Percentiles rank a stretch among this genome's conserved stretches.
Evolutionary conservation across 2,888 invertebrate species (phyloP).

Genomic region (Corythucha ciliata): DNA sequence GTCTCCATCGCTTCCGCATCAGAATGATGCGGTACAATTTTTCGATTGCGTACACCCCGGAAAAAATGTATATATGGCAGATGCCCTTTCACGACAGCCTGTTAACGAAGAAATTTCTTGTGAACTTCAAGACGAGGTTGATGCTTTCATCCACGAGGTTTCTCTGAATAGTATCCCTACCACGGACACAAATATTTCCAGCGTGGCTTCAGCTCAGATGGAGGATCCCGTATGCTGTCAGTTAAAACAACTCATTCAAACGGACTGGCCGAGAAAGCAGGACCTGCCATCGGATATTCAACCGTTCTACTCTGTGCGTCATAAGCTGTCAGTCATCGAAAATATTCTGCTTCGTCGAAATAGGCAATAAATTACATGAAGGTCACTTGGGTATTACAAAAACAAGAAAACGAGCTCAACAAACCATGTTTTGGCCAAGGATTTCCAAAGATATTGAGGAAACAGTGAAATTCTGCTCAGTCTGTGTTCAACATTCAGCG

Average conservation of each 20-base stretch:
- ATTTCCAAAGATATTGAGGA: conserved; percentile 13
- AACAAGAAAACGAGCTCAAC: conserved; percentile 2
- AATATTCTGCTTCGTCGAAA: not conserved
- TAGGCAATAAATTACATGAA: conserved; percentile 4
- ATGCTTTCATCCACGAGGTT: conserved; percentile 5
- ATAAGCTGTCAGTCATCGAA: conserved; percentile 4
- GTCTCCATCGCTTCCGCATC: conserved; percentile 10
- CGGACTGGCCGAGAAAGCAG: conserved; percentile 5
- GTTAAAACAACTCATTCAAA: not conserved
- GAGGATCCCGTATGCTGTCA: not conserved
- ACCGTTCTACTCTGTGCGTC: conserved; percentile 1
- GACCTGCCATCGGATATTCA: conserved; percentile 10
- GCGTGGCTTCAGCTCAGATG: conserved; percentile 3
- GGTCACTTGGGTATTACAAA: conserved; percentile 19
- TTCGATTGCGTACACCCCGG: conserved; percentile 6
- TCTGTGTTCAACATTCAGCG: conserved; percentile 8
- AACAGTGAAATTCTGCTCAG: conserved; percentile 1
- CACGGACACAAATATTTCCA: conserved; percentile 7
- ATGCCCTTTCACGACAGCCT: conserved; percentile 6
- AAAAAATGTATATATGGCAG: conserved; percentile 1
- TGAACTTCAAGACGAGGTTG: conserved; percentile 12
- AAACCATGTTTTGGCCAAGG: conserved; percentile 17
- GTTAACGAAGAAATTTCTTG: not conserved
- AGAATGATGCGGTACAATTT: not conserved
- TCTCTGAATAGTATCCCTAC: conserved; percentile 1